Conservation (phyloP, 2,888 invertebrate genomes). For the Tipula helvola region DNA sequence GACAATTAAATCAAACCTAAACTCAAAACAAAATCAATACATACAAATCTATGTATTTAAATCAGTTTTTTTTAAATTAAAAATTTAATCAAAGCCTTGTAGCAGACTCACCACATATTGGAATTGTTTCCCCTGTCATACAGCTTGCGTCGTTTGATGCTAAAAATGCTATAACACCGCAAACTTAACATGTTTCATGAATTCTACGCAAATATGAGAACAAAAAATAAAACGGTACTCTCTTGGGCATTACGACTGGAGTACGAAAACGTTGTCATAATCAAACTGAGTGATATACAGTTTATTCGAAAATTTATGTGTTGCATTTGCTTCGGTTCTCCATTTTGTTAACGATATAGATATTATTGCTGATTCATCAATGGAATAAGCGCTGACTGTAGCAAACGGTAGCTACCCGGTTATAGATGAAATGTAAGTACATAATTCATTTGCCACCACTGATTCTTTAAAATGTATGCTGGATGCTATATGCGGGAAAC, state of each 20-base stretch:
- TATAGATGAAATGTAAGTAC: too few species aligned
- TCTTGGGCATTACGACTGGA: slow-evolving; percentile 46
- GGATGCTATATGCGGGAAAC: too few species aligned
- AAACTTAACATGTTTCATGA: slow-evolving; percentile 63
- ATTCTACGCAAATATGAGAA: slow-evolving; percentile 53
- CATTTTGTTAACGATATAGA: slow-evolving; percentile 82
- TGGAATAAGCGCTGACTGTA: slow-evolving; percentile 70
- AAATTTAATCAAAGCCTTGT: slow-evolving; percentile 47
- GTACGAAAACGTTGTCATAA: slow-evolving; percentile 78
- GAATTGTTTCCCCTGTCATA: slow-evolving; percentile 46
- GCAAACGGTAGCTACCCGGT: slow-evolving; percentile 56
- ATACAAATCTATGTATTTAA: too few species aligned
- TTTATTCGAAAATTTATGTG: slow-evolving; percentile 85
- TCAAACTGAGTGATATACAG: slow-evolving; percentile 82
- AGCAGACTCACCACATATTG: slow-evolving; percentile 54
- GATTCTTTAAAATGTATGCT: too few species aligned
- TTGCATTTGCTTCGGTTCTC: slow-evolving; percentile 60
- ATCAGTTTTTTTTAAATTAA: too few species aligned
- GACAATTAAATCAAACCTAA: too few species aligned
- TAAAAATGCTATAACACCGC: slow-evolving; percentile 65
- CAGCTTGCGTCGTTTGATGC: slow-evolving; percentile 76
- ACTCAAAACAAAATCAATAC: too few species aligned
- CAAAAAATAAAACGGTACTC: slow-evolving; percentile 40
- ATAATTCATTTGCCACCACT: too few species aligned
- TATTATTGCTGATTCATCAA: slow-evolving; percentile 83